Conservation (phyloP, 2,113 vertebrate species). For the Prunella himalayana region DNA sequence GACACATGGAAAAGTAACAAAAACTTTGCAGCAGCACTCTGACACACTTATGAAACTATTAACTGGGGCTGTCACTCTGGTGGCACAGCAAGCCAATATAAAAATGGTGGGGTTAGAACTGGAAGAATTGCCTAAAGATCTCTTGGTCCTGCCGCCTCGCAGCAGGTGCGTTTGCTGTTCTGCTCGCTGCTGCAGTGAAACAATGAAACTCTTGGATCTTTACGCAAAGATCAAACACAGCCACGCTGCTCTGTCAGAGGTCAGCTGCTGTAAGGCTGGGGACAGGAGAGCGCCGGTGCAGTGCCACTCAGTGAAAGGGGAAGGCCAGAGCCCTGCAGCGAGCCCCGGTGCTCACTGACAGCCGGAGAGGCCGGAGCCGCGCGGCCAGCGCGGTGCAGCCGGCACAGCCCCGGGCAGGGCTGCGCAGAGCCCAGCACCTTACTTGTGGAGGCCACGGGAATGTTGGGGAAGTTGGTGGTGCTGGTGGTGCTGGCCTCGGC, state of each 20-base stretch:
- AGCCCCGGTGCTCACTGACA: rapidly evolving
- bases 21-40: neutral
- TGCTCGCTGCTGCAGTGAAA: rapidly evolving
- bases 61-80: neutral
- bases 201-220: rapidly evolving
- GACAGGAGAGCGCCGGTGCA: rapidly evolving
- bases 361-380: too few species aligned
- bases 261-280: rapidly evolving
- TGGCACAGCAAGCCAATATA: rapidly evolving
- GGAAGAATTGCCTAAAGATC: neutral
- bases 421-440: neutral
- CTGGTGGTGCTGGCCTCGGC: neutral
- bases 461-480: conserved; percentile 2
- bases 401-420: too few species aligned
- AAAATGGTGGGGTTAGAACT: neutral
- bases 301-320: rapidly evolving
- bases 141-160: rapidly evolving
- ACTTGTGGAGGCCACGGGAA: neutral
- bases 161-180: rapidly evolving
- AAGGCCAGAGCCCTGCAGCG: neutral
- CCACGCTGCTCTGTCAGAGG: rapidly evolving
- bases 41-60: rapidly evolving
- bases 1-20: rapidly evolving
- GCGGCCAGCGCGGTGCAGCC: too few species aligned
- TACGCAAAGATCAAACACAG: rapidly evolving